Evolutionary conservation across 2,888 invertebrate species (phyloP).

Genomic region (Ellobium chinense): DNA sequence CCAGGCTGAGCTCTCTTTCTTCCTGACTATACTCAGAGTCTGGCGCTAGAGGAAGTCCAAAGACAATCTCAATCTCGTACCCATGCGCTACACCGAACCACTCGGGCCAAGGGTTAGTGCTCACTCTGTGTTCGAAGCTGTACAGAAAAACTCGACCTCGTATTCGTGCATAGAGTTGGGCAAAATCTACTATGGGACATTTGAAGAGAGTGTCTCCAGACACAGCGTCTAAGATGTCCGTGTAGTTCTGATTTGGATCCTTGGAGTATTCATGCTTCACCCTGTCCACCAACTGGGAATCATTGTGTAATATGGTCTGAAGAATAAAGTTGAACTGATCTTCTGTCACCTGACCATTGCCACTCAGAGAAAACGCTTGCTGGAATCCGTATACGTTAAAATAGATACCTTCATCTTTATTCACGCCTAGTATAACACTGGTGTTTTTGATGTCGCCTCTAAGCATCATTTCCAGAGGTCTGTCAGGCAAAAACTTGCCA

Average conservation of each 20-base stretch:
- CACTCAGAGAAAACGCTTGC: slow-evolving; percentile 79
- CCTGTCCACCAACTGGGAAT: slow-evolving; percentile 82
- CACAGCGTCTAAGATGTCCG: slow-evolving; percentile 91
- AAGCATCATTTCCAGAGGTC: slow-evolving; percentile 91
- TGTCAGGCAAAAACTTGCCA: slow-evolving; percentile 91
- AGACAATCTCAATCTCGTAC: slow-evolving; percentile 74
- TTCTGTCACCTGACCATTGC: slow-evolving; percentile 45
- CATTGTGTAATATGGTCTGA: neutral
- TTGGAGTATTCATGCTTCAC: slow-evolving; percentile 88
- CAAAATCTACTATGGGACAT: slow-evolving; percentile 94
- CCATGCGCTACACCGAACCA: slow-evolving; percentile 77
- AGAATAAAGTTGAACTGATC: slow-evolving; percentile 42
- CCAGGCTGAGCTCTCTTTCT: slow-evolving; percentile 89
- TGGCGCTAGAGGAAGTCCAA: slow-evolving; percentile 78
- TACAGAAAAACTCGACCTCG: slow-evolving; percentile 59
- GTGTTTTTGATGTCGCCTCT: slow-evolving; percentile 96
- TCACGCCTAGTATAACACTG: slow-evolving; percentile 94
- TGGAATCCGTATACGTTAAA: slow-evolving; percentile 95
- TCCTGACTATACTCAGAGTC: slow-evolving; percentile 86
- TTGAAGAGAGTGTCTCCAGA: slow-evolving; percentile 97
- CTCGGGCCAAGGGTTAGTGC: slow-evolving; percentile 68
- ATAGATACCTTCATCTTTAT: slow-evolving; percentile 96
- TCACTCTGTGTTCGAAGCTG: slow-evolving; percentile 66
- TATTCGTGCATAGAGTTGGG: slow-evolving; percentile 80
- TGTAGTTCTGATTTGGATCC: slow-evolving; percentile 85